Evolutionary conservation across 2,888 invertebrate genomes (phyloP).

Genomic region (Lithophane semibrunnea): DNA sequence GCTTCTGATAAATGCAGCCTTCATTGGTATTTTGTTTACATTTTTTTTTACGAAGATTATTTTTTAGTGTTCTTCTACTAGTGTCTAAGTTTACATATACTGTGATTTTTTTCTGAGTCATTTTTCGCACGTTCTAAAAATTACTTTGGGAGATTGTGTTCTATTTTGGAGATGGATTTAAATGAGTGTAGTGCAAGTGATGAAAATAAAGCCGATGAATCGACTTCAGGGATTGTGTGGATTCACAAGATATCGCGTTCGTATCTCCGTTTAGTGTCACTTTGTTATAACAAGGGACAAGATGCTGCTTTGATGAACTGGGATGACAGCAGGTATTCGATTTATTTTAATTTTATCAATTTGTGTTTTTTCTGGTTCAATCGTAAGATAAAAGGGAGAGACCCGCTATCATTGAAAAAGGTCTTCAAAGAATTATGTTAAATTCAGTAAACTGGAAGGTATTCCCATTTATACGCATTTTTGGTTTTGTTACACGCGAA

Average conservation of each 20-base stretch:
- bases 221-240: conserved; percentile 41
- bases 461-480: not conserved
- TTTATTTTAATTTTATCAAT: not conserved
- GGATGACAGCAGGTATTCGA: conserved; percentile 46
- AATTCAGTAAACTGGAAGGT: not conserved
- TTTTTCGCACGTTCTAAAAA: not conserved
- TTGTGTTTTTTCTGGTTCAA: conserved; percentile 1
- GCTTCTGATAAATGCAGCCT: conserved; percentile 54
- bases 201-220: conserved; percentile 13
- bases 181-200: conserved; percentile 33
- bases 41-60: conserved; percentile 17
- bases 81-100: conserved; percentile 34
- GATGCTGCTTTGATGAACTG: conserved; percentile 12
- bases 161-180: conserved; percentile 42
- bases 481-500: not conserved
- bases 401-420: not conserved
- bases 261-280: conserved; percentile 45
- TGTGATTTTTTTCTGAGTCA: not conserved
- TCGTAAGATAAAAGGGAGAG: conserved; percentile 1
- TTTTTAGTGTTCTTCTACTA: conserved; percentile 30
- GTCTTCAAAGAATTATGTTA: not conserved
- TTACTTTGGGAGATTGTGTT: not conserved
- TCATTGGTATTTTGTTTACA: conserved; percentile 46
- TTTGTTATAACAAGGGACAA: conserved; percentile 46
- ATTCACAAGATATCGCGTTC: conserved; percentile 47